Evolutionary conservation across 2,113 vertebrate genomes (phyloP), one percentile per base, ranked within the genome.

Genomic region (Sylvietta virens): DNA sequence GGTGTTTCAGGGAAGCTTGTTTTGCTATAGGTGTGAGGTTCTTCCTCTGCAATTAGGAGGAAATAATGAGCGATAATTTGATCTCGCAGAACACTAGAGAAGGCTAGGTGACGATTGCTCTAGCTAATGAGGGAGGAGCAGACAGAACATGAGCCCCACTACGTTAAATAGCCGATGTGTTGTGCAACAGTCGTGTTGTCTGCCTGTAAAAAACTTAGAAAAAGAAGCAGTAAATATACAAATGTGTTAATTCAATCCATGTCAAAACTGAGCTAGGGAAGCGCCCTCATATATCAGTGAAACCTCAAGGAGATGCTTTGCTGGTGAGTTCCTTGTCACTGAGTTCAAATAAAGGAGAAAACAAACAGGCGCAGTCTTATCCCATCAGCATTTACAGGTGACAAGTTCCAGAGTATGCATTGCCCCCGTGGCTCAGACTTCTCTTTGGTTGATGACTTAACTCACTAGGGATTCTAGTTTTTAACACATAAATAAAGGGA

Each of bases 21-120:
- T 91, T 90, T 70, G 70, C 65, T 88, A 2, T 81, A 3, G 9
- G 51, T 60, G 28, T 70, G 67, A 80, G 64, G 62, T 51, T 88
- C 71, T 79, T 91, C 67, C 71, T 24, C 64, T 77, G 42, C 67
- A 92, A 86, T 95, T 93, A 92, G 42, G 30, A 89, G 78, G 92
- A 80, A 91, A 81, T 94, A 95, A 85, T 50, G 89, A 95, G 72
- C 0, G 17, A 90, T 89, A 61, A 94, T 91, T 94, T 95, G 74
- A 69, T 86, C 50, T 88, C 30, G 1, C 22, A 35, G 56, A 87
- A 23, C 54, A 19, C 73, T 81, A 10, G 39, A 60, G 86, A 73
- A 62, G 76, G 48, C 39, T 92, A 79, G 57, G 80, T 92, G 72
- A 60, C 9, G 64, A 20, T 82, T 88, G 60, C 69, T 67, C 19